Percentiles rank a stretch among this genome's conserved stretches.
phyloP scores from a whole-genome alignment of 1,140 invertebrate species.

The Oryzaephilus surinamensis region DNA sequence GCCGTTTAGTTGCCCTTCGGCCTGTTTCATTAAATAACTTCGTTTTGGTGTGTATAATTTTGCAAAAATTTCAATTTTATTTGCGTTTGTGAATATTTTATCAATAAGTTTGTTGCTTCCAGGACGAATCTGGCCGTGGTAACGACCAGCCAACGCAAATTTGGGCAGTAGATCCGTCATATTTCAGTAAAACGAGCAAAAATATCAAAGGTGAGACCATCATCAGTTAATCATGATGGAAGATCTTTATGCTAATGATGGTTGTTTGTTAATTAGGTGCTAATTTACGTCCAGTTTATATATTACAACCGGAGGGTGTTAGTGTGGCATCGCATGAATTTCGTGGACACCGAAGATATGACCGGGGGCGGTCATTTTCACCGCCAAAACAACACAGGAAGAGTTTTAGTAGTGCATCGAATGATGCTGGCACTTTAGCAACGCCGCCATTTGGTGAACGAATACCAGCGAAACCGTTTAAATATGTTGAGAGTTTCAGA shows the following conservation, averaged over 20 bases:
- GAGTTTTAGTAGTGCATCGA: not conserved
- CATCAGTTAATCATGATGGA: too few species aligned
- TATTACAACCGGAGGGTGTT: slow-evolving; percentile 5
- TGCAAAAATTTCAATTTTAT: not conserved
- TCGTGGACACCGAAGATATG: slow-evolving; percentile 4
- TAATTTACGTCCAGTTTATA: not conserved
- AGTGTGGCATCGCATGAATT: not conserved
- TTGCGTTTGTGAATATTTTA: slow-evolving; percentile 1
- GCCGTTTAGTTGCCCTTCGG: slow-evolving; percentile 24
- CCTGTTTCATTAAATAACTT: slow-evolving; percentile 22
- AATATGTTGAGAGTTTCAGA: slow-evolving; percentile 12
- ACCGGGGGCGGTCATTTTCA: slow-evolving; percentile 18
- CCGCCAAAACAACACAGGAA: slow-evolving; percentile 15
- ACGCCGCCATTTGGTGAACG: not conserved
- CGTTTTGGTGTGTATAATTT: slow-evolving; percentile 14
- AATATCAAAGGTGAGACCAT: too few species aligned
- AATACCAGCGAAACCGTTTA: not conserved
- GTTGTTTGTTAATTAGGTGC: slow-evolving; percentile 7
- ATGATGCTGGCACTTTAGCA: not conserved
- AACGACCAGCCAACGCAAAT: slow-evolving; percentile 16
- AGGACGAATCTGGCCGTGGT: slow-evolving; percentile 17
- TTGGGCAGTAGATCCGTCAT: slow-evolving; percentile 24
- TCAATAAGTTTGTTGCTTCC: slow-evolving; percentile 5
- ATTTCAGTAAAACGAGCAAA: slow-evolving; percentile 15
- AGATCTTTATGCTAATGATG: too few species aligned